phyloP scores from a whole-genome alignment of 2,113 vertebrate genomes.

The Prionailurus viverrinus region DNA sequence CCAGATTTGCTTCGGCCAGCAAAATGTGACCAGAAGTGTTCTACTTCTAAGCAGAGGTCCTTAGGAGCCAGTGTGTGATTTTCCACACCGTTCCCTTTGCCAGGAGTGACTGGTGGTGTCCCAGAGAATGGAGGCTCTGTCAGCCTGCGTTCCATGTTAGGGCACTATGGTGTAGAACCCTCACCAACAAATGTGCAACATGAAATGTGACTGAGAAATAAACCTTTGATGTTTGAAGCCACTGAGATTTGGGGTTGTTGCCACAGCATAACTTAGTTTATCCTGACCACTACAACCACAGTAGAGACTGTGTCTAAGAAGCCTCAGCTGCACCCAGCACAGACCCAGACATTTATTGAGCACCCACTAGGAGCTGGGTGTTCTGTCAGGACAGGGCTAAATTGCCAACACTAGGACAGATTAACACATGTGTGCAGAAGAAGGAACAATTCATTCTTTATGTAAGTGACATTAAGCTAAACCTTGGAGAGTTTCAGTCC shows the following conservation, averaged over 20 bases:
- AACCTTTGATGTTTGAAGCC: background rate
- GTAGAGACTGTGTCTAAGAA: background rate
- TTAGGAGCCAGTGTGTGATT: background rate
- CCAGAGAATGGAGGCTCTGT: background rate
- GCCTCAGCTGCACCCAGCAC: background rate
- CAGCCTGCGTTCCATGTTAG: background rate
- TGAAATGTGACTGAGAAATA: background rate
- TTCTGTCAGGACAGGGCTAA: background rate
- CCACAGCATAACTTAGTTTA: background rate
- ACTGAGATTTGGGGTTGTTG: conserved; percentile 5
- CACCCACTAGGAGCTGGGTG: background rate
- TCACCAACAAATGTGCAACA: background rate
- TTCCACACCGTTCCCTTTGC: background rate
- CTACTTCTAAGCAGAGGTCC: background rate
- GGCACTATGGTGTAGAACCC: background rate
- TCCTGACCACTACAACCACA: background rate
- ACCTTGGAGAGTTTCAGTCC: background rate
- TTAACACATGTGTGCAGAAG: background rate
- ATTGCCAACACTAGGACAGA: background rate
- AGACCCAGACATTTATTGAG: background rate
- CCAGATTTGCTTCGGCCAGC: background rate
- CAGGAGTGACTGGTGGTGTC: background rate
- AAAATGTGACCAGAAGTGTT: background rate
- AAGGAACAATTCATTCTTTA: background rate
- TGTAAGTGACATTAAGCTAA: background rate